phyloP scores from a whole-genome alignment of 2,113 vertebrate genomes.

The Felis catus region DNA sequence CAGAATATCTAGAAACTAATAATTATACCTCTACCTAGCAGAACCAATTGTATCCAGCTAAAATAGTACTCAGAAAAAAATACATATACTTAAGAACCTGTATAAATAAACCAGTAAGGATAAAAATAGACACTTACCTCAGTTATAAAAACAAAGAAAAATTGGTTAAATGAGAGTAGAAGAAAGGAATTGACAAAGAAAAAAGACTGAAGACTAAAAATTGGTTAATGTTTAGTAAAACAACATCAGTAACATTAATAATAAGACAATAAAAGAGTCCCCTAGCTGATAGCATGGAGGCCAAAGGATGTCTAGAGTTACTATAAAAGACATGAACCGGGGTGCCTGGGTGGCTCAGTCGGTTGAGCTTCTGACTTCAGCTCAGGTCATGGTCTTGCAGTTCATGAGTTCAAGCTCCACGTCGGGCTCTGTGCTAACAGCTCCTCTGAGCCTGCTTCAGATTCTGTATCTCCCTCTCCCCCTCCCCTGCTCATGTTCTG shows the following conservation, averaged over 20 bases:
- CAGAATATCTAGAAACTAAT: not conserved
- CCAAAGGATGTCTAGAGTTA: not conserved
- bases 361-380: too few species aligned
- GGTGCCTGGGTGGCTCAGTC: too few species aligned
- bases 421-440: too few species aligned
- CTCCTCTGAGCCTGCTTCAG: too few species aligned
- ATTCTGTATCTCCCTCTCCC: too few species aligned
- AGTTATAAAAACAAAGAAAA: not conserved
- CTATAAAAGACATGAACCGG: not conserved
- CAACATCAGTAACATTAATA: not conserved
- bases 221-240: not conserved
- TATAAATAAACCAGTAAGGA: not conserved
- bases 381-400: too few species aligned
- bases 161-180: not conserved
- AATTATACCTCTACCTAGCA: not conserved
- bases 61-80: not conserved
- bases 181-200: not conserved
- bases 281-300: not conserved
- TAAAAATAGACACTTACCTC: not conserved
- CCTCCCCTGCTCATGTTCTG: too few species aligned
- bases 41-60: not conserved
- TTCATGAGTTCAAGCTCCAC: too few species aligned
- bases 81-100: not conserved
- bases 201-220: not conserved
- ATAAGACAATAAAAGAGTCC: not conserved